phyloP scores from a whole-genome alignment of 1,140 invertebrate genomes.

The Caenorhabditis latens region DNA sequence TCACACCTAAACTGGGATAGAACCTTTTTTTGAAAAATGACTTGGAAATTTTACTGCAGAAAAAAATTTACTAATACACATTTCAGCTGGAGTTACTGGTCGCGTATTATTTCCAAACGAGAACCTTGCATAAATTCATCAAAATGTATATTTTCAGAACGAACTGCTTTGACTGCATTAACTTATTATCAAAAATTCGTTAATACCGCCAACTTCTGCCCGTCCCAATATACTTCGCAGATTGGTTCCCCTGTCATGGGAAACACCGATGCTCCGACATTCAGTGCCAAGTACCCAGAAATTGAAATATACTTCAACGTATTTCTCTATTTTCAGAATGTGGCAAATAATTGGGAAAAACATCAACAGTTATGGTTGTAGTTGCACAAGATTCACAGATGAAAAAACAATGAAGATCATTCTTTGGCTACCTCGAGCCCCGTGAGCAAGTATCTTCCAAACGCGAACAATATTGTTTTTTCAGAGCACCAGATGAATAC shows the following conservation, averaged over 20 bases:
- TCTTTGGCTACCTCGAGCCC: background rate
- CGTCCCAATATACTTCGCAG: conserved; percentile 1
- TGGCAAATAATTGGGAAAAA: background rate
- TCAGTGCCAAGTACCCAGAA: background rate
- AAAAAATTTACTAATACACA: too few species aligned
- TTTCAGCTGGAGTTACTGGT: too few species aligned
- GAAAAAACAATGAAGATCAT: background rate
- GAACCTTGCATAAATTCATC: too few species aligned
- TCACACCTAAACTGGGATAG: too few species aligned
- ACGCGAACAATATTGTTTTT: background rate
- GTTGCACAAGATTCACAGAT: background rate
- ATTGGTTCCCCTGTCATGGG: background rate
- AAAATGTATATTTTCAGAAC: too few species aligned
- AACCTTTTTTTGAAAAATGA: too few species aligned
- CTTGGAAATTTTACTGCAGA: too few species aligned
- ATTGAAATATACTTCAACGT: background rate
- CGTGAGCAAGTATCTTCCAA: background rate
- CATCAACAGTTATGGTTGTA: background rate
- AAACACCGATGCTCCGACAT: background rate
- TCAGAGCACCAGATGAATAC: background rate
- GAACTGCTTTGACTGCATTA: background rate
- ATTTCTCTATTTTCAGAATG: background rate
- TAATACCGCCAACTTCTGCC: background rate
- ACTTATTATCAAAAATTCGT: background rate
- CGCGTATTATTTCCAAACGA: too few species aligned